Base-by-base conservation (phyloP, 2,113 vertebrate genomes). In the Rana temporaria region DNA sequence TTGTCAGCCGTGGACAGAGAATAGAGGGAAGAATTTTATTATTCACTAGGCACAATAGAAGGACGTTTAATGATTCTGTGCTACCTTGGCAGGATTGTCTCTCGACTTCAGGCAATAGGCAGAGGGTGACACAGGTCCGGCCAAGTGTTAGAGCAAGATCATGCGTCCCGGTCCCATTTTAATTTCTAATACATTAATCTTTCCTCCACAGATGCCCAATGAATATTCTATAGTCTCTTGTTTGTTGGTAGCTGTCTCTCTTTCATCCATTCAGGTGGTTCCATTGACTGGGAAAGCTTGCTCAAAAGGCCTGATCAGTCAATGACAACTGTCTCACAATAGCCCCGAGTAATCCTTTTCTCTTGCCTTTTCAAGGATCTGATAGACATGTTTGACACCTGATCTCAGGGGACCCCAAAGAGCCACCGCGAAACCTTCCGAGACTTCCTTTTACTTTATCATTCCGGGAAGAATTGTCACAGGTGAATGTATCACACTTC, bases 111-210 rank as follows among this genome's bases (percentile, higher is more conserved):
- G 95, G 95, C 95, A 88, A 93, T 92, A 90, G 56, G 95, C 92
- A 92, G 91, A 89, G 95, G 96, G 96, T 99, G 97, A 98, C 97
- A 98, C 93, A 94, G 96, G 96, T 98, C 97, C 97, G 97, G 97
- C 97, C 98, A 98, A 99, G 96, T 99, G 97, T 98, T 98, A 98
- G 95, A 96, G 97, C 95, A 97, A 98, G 97, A 99, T 99, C 98
- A 97, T 94, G 96, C 95, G 95, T 96, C 94, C 95, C 90, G 91
- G 95, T 94, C 96, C 96, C 95, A 99, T 99, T 99, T 99, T 98
- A 99, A 99, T 99, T 99, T 99, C 97, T 98, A 98, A 99, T 98
- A 96, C 97, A 99, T 99, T 99, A 99, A 99, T 99, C 98, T 99
- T 97, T 94, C 93, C 93, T 93, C 95, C 92, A 87, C 97, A 99